Evolutionary conservation across 2,113 vertebrate genomes (phyloP), one percentile per base, ranked within the genome.

Genomic region (Chaenogobius annularis): DNA sequence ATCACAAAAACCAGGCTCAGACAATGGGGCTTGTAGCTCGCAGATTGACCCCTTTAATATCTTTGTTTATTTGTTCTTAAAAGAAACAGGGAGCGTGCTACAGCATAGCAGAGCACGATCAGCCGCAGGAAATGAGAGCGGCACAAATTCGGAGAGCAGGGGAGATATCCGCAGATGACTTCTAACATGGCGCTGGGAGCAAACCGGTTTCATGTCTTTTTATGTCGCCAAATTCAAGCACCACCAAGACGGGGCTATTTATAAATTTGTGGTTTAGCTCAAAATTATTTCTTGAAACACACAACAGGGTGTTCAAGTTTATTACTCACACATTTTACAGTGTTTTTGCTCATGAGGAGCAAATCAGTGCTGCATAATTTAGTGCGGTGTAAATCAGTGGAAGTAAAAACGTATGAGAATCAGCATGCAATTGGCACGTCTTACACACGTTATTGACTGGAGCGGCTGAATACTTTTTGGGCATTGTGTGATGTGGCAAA

Each of bases 31-130:
- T 59, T 78, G 71, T 72, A 22, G 54, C 74, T 56, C 73, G 40
- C 80, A 80, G 78, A 84, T 81, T 63, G 58, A 35, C 77, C 55
- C 40, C 67, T 37, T 55, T 10, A 14, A 44, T 65, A 67, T 72
- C 70, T 55, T 82, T 80, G 79, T 90, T 84, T 83, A 83, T 90
- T 89, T 37, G 40, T 82, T 83, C 88, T 72, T 65, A 72, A 82
- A 70, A 74, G 55, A 84, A 78, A 37, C 59, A 58, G 15, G 69
- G 82, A 85, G 77, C 65, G 79, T 90, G 89, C 72, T 80, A 73
- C 20, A 10, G 85, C 86, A 87, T 85, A 88, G 84, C 84, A 77
- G 84, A 78, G 81, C 70, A 52, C 72, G 87, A 88, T 92, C 85
- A 91, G 78, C 72, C 59, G 75, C 82, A 83, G 86, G 82, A 87